Conservation (phyloP, 2,888 invertebrate genomes). For the Amphipoea oculea region DNA sequence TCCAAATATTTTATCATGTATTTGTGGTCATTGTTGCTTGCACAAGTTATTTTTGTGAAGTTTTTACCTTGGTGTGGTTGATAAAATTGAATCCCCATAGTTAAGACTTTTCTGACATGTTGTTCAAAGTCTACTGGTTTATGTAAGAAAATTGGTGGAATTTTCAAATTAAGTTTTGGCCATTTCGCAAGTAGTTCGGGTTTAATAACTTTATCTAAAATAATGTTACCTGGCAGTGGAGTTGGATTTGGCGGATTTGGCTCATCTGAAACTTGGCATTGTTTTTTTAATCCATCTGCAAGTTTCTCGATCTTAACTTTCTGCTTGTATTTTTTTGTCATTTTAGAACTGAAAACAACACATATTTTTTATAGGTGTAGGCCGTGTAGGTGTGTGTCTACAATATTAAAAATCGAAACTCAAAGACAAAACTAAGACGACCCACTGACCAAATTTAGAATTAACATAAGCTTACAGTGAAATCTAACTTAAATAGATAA, state of each 20-base stretch:
- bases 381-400: too few relatives aligned
- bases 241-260: slow-evolving; percentile 5
- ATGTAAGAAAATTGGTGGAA: slow-evolving; percentile 79
- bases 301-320: slow-evolving; percentile 63
- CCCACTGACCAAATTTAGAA: too few relatives aligned
- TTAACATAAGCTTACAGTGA: too few relatives aligned
- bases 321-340: slow-evolving; percentile 60
- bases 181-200: slow-evolving; percentile 66
- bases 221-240: slow-evolving; percentile 42
- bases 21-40: slow-evolving; percentile 74
- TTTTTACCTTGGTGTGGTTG: slow-evolving; percentile 64
- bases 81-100: slow-evolving; percentile 72
- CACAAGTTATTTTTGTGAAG: slow-evolving; percentile 73
- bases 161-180: slow-evolving; percentile 72
- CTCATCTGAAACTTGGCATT: slow-evolving; percentile 59
- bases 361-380: neutral
- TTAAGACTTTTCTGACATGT: slow-evolving; percentile 71
- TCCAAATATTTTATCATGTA: slow-evolving; percentile 74
- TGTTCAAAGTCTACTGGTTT: slow-evolving; percentile 65
- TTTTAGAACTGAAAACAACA: slow-evolving; percentile 50
- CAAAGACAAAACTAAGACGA: too few relatives aligned
- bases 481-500: neutral
- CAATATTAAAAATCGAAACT: neutral
- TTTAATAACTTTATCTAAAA: slow-evolving; percentile 60
- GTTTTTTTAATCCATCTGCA: slow-evolving; percentile 52